These are phyloP conservation scores for Dissostichus mawsoni DNA, from an alignment of 2,113 vertebrate genomes.

Conservation along the genomic window DNA sequence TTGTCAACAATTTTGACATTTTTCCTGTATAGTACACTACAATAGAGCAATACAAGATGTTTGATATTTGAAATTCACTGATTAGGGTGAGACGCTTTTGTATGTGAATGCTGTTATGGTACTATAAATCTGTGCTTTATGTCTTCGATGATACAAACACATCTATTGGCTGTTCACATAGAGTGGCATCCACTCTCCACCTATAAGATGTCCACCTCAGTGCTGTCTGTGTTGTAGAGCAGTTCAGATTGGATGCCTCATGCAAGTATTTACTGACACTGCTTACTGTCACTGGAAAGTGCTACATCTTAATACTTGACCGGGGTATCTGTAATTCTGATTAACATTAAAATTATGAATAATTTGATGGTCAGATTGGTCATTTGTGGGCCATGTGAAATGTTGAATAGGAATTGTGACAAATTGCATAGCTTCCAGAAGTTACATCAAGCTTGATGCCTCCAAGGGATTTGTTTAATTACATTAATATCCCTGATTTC, in stretches of 20 bases:
- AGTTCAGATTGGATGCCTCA: conserved; percentile 62
- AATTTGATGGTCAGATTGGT: conserved; percentile 25
- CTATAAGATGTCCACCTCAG: conserved; percentile 54
- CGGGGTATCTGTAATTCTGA: conserved; percentile 33
- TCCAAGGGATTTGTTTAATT: conserved; percentile 73
- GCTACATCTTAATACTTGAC: conserved; percentile 43
- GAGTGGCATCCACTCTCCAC: conserved; percentile 65
- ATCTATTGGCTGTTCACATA: conserved; percentile 56
- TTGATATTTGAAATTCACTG: conserved; percentile 34
- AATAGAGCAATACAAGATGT: conserved; percentile 27
- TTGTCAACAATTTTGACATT: background rate
- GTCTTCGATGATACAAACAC: conserved; percentile 19
- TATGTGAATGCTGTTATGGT: conserved; percentile 3
- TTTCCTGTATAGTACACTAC: conserved; percentile 2
- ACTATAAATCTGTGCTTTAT: conserved; percentile 28
- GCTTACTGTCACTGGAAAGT: conserved; percentile 64
- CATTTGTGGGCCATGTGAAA: conserved; percentile 26
- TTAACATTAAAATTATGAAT: conserved; percentile 1
- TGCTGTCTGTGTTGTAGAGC: conserved; percentile 48
- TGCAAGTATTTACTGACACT: conserved; percentile 41
- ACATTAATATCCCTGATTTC: conserved; percentile 69
- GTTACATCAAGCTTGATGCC: conserved; percentile 60
- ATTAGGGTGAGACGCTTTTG: conserved; percentile 29
- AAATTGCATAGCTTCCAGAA: conserved; percentile 60
- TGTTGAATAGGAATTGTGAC: conserved; percentile 32